Evolutionary conservation across 2,113 vertebrate species (phyloP).

Genomic region (Gasterosteus nipponicus): DNA sequence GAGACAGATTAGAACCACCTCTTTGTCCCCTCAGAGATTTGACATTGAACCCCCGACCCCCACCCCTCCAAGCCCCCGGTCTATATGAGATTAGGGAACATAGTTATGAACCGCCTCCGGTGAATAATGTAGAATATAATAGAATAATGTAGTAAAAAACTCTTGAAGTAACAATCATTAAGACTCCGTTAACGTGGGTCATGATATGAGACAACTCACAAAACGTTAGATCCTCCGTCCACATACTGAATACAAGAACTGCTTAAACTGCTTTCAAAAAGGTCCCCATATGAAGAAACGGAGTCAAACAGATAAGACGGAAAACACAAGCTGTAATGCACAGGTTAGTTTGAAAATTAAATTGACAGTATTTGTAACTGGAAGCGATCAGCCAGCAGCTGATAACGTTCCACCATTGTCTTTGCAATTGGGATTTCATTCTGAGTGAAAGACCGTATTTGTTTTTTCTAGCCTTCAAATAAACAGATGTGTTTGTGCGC

Average conservation of each 20-base stretch:
- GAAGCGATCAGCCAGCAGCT: neutral
- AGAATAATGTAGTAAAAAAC: conserved; percentile 6
- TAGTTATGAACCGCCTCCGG: conserved; percentile 41
- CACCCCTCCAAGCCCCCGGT: neutral
- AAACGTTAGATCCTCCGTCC: neutral
- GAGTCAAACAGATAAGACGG: neutral
- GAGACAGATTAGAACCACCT: conserved; percentile 65
- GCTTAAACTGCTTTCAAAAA: neutral
- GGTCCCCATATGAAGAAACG: neutral
- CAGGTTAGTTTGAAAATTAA: neutral
- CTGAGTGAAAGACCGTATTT: neutral
- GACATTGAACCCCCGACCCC: conserved; percentile 31
- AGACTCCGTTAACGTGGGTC: neutral
- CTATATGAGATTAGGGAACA: conserved; percentile 52
- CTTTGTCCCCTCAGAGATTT: conserved; percentile 65
- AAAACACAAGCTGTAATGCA: neutral
- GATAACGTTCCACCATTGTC: neutral
- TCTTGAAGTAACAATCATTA: conserved; percentile 19
- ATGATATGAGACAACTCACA: neutral
- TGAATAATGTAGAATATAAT: conserved; percentile 34
- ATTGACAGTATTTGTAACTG: neutral
- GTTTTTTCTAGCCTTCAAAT: neutral
- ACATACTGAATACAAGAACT: neutral
- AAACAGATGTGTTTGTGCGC: neutral
- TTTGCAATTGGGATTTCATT: conserved; percentile 11